These are phyloP conservation scores for Lota lota DNA, from an alignment of 2,113 vertebrate species.

Conservation along the genomic window DNA sequence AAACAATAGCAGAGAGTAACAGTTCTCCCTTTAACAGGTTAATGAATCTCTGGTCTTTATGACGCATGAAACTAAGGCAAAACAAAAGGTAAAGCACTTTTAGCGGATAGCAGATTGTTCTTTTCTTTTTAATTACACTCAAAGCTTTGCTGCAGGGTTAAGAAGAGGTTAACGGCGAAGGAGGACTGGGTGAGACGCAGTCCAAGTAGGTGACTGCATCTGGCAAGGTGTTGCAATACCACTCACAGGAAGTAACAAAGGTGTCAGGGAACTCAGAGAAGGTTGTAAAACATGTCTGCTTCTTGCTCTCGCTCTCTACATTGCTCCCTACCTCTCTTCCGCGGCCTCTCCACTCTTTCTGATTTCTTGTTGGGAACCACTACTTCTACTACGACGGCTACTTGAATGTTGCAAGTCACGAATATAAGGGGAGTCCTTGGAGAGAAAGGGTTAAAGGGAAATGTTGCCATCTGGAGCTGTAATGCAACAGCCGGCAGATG, in stretches of 20 bases:
- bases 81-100: too few species aligned
- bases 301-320: neutral
- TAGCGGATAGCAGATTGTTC: too few species aligned
- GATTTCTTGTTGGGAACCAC: neutral
- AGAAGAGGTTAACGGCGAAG: too few species aligned
- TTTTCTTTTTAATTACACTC: too few species aligned
- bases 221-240: slow-evolving; percentile 4
- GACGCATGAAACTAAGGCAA: too few species aligned
- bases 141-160: too few species aligned
- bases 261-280: slow-evolving; percentile 7
- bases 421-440: neutral
- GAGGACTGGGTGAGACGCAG: neutral
- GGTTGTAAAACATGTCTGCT: slow-evolving; percentile 5
- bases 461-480: slow-evolving; percentile 4
- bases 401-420: neutral
- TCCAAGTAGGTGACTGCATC: neutral
- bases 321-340: neutral
- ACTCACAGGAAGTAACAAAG: slow-evolving; percentile 4
- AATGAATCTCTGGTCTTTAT: too few species aligned
- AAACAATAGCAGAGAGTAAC: too few species aligned
- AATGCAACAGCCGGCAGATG: neutral
- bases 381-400: neutral
- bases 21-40: too few species aligned
- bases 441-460: neutral
- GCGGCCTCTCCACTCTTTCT: neutral